Percentiles rank a stretch among this genome's conserved stretches.
phyloP scores from a whole-genome alignment of 2,113 vertebrate species.

The Tauraco erythrolophus region DNA sequence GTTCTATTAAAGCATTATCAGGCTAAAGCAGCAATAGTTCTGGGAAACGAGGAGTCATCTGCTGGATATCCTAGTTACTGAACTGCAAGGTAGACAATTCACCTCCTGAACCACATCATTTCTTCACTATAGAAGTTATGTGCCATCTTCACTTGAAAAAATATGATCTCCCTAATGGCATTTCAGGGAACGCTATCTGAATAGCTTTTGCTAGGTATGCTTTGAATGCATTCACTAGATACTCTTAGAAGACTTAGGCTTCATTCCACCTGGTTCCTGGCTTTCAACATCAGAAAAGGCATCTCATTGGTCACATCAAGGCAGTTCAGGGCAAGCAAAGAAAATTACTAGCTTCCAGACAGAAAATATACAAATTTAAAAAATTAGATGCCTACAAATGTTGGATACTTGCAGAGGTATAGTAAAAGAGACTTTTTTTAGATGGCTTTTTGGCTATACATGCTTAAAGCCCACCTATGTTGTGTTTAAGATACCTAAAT shows the following conservation, averaged over 20 bases:
- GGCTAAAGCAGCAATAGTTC: neutral
- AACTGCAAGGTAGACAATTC: neutral
- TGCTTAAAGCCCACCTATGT: neutral
- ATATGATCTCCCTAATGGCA: neutral
- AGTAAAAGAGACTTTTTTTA: neutral
- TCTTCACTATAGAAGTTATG: neutral
- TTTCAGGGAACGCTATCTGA: neutral
- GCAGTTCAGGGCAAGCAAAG: neutral
- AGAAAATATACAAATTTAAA: neutral
- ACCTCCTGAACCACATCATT: neutral
- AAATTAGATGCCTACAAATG: neutral
- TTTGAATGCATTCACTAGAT: neutral
- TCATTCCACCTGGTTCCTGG: neutral
- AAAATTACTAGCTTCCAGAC: neutral
- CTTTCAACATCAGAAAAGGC: neutral
- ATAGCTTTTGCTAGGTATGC: neutral
- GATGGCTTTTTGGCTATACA: neutral
- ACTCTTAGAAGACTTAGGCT: neutral
- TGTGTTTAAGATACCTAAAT: neutral
- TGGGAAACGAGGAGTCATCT: neutral
- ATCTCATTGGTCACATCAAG: neutral
- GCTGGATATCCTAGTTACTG: neutral
- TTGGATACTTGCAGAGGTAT: neutral
- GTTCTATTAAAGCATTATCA: neutral
- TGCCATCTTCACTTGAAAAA: neutral